These are phyloP conservation scores for Platycheirus rosarum DNA, from an alignment of 2,888 invertebrate genomes.

Conservation along the genomic window DNA sequence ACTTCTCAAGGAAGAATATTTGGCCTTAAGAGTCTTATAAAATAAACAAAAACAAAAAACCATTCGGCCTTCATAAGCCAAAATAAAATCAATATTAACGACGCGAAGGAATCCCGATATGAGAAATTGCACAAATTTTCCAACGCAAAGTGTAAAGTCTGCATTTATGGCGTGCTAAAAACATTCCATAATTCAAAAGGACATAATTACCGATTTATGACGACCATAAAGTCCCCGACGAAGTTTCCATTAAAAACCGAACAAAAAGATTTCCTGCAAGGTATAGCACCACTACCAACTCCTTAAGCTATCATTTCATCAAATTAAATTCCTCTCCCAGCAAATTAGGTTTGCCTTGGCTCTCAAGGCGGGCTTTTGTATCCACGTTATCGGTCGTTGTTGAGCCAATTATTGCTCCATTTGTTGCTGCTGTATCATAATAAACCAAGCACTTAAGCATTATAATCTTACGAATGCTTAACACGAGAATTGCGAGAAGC, in stretches of 20 bases:
- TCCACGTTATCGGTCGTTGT: neutral
- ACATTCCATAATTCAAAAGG: slow-evolving; percentile 31
- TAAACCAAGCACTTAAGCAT: slow-evolving; percentile 64
- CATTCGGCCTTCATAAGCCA: slow-evolving; percentile 4
- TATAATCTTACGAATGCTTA: slow-evolving; percentile 63
- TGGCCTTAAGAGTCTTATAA: too few relatives aligned
- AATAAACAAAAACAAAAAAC: slow-evolving; percentile 6
- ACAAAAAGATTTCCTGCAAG: neutral
- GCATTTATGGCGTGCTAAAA: slow-evolving; percentile 18
- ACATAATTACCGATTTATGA: slow-evolving; percentile 62
- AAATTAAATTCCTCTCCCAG: slow-evolving; percentile 22
- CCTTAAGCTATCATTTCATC: slow-evolving; percentile 29
- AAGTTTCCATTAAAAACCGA: slow-evolving; percentile 44
- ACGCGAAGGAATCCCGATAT: neutral
- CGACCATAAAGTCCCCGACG: slow-evolving; percentile 53
- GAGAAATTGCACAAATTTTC: slow-evolving; percentile 18
- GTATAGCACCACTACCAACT: too few relatives aligned
- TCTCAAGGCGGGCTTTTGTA: neutral
- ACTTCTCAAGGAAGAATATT: too few relatives aligned
- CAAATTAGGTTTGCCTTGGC: slow-evolving; percentile 1
- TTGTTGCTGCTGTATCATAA: slow-evolving; percentile 38
- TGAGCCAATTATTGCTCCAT: slow-evolving; percentile 38
- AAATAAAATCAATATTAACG: slow-evolving; percentile 14
- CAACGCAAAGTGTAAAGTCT: neutral
- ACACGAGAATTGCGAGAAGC: slow-evolving; percentile 28